Evolutionary conservation across 2,888 invertebrate genomes (phyloP).

Genomic region (Acanthosepion esculentum): DNA sequence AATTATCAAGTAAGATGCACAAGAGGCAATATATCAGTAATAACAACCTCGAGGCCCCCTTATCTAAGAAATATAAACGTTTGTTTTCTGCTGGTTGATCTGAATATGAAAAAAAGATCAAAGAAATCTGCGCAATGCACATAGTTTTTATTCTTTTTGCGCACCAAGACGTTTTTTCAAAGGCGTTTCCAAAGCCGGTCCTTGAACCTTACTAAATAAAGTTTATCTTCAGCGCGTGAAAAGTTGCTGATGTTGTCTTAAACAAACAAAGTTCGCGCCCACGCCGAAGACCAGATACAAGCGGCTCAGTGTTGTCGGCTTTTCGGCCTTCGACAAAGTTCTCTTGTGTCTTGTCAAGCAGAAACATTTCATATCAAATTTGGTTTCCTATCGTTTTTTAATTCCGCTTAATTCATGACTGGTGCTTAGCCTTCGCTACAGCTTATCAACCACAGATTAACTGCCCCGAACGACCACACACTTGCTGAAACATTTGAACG

Average conservation of each 20-base stretch:
- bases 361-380: not conserved
- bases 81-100: no score
- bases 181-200: not conserved
- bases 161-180: not conserved
- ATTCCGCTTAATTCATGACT: not conserved
- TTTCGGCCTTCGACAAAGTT: not conserved
- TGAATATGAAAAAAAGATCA: no score
- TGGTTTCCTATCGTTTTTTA: constrained; percentile 20
- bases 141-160: not conserved
- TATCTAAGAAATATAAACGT: no score
- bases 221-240: constrained; percentile 7
- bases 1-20: no score
- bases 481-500: not conserved
- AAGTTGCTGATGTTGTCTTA: not conserved
- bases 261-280: constrained; percentile 21
- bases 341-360: constrained; percentile 8
- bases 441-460: not conserved
- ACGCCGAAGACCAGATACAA: not conserved
- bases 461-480: not conserved
- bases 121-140: not conserved
- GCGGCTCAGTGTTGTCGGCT: not conserved
- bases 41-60: no score
- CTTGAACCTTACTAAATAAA: constrained; percentile 23
- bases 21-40: no score
- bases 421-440: not conserved